phyloP scores from a whole-genome alignment of 2,113 vertebrate genomes.

The Hemiprocne comata region DNA sequence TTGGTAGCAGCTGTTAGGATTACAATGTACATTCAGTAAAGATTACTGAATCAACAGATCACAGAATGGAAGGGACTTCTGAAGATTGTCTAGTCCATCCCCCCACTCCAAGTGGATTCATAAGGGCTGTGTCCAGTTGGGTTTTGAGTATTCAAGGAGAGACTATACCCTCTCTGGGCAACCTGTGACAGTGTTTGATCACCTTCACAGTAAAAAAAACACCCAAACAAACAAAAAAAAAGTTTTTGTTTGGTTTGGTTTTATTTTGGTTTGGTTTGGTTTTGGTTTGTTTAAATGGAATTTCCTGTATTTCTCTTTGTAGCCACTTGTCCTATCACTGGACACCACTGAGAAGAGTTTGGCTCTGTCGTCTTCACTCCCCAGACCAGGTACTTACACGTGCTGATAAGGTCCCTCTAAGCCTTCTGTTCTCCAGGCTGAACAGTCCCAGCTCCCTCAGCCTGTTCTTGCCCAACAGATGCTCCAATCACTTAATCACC shows the following conservation, averaged over 20 bases:
- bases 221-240: too few species aligned
- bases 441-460: neutral
- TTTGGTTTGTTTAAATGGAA: too few species aligned
- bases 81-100: too few species aligned
- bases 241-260: too few species aligned
- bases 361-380: neutral
- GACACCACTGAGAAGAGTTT: too few species aligned
- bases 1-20: neutral
- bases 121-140: too few species aligned
- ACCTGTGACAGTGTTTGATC: too few species aligned
- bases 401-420: neutral
- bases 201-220: too few species aligned
- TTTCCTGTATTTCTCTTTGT: neutral
- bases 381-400: accelerated
- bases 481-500: neutral
- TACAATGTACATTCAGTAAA: neutral
- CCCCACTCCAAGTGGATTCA: too few species aligned
- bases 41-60: neutral
- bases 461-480: neutral
- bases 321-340: neutral
- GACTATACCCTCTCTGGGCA: too few species aligned
- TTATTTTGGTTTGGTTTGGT: too few species aligned
- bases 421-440: neutral
- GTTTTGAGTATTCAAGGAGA: too few species aligned
- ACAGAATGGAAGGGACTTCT: neutral